Percentiles rank a stretch among this genome's conserved stretches.
These are phyloP conservation scores for Coreius guichenoti DNA, from an alignment of 2,797 vertebrate genomes.

Conservation along the genomic window DNA sequence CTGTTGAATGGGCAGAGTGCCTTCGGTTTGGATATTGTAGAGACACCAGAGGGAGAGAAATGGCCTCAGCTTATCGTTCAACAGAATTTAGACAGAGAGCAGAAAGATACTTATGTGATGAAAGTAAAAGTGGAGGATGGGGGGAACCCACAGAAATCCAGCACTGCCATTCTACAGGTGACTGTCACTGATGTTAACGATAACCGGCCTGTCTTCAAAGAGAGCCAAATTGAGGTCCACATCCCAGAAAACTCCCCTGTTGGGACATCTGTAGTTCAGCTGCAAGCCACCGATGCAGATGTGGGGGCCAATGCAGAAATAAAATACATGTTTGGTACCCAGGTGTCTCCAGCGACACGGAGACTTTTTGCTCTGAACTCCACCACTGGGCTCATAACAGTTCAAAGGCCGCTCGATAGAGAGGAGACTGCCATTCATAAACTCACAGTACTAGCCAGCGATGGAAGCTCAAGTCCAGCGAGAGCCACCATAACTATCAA, in stretches of 20 bases:
- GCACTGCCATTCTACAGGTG: constrained; percentile 98
- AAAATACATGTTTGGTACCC: constrained; percentile 95
- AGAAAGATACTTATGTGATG: constrained; percentile 99
- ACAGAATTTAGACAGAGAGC: constrained; percentile 97
- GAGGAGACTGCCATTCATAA: constrained; percentile 98
- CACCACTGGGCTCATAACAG: constrained; percentile 94
- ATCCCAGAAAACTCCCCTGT: constrained; percentile 94
- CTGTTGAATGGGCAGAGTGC: constrained; percentile 96
- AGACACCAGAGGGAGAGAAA: constrained; percentile 98
- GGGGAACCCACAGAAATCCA: constrained; percentile 96
- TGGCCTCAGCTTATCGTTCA: constrained; percentile 99
- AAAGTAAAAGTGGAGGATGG: constrained; percentile 99
- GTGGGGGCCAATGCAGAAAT: constrained; percentile 96
- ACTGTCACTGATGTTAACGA: constrained; percentile 99
- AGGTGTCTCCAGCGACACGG: constrained; percentile 93
- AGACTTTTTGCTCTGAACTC: constrained; percentile 97
- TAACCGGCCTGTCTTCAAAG: constrained; percentile 96
- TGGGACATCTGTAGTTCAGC: constrained; percentile 95
- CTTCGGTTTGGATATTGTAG: constrained; percentile 98
- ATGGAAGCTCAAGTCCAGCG: constrained; percentile 95
- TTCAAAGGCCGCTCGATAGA: constrained; percentile 93
- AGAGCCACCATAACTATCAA: constrained; percentile 95
- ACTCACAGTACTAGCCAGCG: constrained; percentile 96
- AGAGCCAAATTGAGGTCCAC: constrained; percentile 95
- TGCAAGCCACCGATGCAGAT: constrained; percentile 97